Conservation (phyloP, 2,797 vertebrate species). For the Benthosema pterotum region DNA sequence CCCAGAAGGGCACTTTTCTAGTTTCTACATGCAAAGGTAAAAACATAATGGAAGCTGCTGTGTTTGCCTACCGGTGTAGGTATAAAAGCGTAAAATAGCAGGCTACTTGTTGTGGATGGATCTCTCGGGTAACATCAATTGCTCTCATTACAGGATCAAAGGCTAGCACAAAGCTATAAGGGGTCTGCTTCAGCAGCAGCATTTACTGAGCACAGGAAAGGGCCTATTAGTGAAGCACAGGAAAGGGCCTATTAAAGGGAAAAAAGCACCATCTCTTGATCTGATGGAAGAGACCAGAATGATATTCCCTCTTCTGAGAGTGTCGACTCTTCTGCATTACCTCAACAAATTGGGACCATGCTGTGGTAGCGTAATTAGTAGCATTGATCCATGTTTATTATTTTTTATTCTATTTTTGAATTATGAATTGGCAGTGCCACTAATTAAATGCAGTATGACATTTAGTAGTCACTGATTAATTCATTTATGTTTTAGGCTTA, state of each 20-base stretch:
- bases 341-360: neutral
- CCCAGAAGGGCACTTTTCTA: too few species aligned
- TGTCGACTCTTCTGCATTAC: neutral
- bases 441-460: slow-evolving; percentile 18
- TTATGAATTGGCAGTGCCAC: neutral
- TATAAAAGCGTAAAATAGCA: too few species aligned
- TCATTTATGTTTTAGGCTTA: slow-evolving; percentile 7
- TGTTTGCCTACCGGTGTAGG: too few species aligned
- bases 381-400: neutral
- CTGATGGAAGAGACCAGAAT: neutral
- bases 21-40: too few species aligned
- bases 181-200: neutral
- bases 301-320: neutral
- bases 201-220: neutral
- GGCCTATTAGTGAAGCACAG: neutral
- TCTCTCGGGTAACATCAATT: neutral
- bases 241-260: neutral
- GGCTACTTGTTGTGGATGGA: too few species aligned
- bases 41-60: too few species aligned
- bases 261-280: neutral
- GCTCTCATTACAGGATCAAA: slow-evolving; percentile 18
- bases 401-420: too few species aligned
- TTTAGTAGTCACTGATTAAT: too few species aligned
- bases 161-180: slow-evolving; percentile 8
- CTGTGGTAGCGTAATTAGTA: neutral